A percentile compares a stretch with the other conserved stretches of the same genome.
phyloP scores from a whole-genome alignment of 2,113 vertebrate genomes.

The Diphyllodes magnificus region DNA sequence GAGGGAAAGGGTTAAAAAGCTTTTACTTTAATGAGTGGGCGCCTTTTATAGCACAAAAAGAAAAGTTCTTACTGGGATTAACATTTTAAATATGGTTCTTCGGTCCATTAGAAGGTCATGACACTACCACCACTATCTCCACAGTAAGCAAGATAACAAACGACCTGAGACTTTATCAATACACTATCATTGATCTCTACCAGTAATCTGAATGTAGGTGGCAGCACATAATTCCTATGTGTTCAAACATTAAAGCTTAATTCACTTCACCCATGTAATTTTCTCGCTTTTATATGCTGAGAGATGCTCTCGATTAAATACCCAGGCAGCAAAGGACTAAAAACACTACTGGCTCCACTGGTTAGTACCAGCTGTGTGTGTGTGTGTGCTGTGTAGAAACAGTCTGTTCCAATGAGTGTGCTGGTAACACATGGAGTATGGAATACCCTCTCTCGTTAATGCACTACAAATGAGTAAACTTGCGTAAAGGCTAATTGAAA shows the following conservation, averaged over 20 bases:
- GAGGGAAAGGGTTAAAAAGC: conserved; percentile 13
- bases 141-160: not conserved
- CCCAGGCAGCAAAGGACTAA: conserved; percentile 17
- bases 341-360: not conserved
- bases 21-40: conserved; percentile 19
- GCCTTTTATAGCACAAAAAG: not conserved
- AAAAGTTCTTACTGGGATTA: conserved; percentile 11
- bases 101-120: conserved; percentile 48
- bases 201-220: not conserved
- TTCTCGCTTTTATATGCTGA: conserved; percentile 28
- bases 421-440: not conserved
- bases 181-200: conserved; percentile 26
- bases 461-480: not conserved
- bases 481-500: conserved; percentile 8
- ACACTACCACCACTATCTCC: conserved; percentile 9
- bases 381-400: not conserved
- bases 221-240: not conserved
- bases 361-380: not conserved
- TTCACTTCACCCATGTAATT: conserved; percentile 44
- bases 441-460: not conserved
- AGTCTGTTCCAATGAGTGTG: not conserved
- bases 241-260: conserved; percentile 38
- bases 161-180: not conserved
- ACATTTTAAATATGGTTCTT: conserved; percentile 51
- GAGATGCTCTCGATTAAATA: conserved; percentile 48